These are phyloP conservation scores for Cyclargus thomasi DNA, from an alignment of 1,140 invertebrate genomes.

Conservation along the genomic window DNA sequence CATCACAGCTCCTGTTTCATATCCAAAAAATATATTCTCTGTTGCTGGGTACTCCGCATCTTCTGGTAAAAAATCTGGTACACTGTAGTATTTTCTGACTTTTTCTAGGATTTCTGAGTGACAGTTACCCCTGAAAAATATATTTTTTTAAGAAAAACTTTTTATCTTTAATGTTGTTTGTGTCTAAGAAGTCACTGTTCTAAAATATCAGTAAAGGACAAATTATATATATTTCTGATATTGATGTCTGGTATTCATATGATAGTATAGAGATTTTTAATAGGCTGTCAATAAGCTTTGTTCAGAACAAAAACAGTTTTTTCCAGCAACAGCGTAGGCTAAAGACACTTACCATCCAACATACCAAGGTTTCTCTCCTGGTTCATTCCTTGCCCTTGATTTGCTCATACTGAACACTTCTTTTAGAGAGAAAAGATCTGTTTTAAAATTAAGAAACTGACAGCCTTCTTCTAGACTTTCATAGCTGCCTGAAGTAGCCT, in stretches of 20 bases:
- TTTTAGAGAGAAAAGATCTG: slow-evolving; percentile 84
- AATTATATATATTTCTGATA: too few species aligned
- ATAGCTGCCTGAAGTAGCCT: slow-evolving; percentile 78
- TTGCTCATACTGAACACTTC: slow-evolving; percentile 88
- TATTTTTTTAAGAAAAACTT: too few species aligned
- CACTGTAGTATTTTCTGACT: slow-evolving; percentile 85
- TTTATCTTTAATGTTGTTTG: too few species aligned
- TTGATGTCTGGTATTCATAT: too few species aligned
- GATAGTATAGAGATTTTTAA: too few species aligned
- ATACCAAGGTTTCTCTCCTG: slow-evolving; percentile 87
- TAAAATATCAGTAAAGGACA: too few species aligned
- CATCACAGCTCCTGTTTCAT: slow-evolving; percentile 93
- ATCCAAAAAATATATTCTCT: slow-evolving; percentile 96
- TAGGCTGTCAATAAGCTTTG: too few species aligned
- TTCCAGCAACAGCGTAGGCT: too few species aligned
- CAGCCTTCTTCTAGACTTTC: slow-evolving; percentile 85
- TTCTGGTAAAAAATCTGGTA: slow-evolving; percentile 91
- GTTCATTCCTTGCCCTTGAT: slow-evolving; percentile 78
- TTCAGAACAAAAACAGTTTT: too few species aligned
- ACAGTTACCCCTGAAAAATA: slow-evolving; percentile 88
- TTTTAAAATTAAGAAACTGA: slow-evolving; percentile 93
- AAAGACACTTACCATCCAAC: slow-evolving; percentile 87
- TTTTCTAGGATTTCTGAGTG: slow-evolving; percentile 84
- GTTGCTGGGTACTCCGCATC: slow-evolving; percentile 91
- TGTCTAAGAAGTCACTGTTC: too few species aligned